These are phyloP conservation scores for Sphenodon punctatus DNA, from an alignment of 2,797 vertebrate species.

Conservation along the genomic window DNA sequence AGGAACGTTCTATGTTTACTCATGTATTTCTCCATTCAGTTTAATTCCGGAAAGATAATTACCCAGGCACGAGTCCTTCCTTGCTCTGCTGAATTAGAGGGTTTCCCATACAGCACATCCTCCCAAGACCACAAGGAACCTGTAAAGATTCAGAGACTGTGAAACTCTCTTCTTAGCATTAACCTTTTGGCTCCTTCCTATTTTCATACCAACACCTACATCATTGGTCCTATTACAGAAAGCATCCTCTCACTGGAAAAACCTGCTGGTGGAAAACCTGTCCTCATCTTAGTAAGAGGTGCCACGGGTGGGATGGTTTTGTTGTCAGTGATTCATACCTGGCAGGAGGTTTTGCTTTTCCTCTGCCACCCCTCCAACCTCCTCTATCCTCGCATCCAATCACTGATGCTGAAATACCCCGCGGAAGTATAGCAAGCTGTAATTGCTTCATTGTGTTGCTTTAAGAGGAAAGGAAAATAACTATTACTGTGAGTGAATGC, in stretches of 20 bases:
- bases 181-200: conserved; percentile 68
- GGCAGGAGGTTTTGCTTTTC: conserved; percentile 57
- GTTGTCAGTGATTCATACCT: conserved; percentile 73
- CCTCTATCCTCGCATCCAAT: conserved; percentile 11
- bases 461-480: conserved; percentile 66
- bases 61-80: conserved; percentile 14
- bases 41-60: conserved; percentile 69
- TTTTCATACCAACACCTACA: conserved; percentile 63
- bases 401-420: conserved; percentile 22
- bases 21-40: conserved; percentile 17
- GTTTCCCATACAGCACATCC: conserved; percentile 43
- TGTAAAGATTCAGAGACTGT: conserved; percentile 35
- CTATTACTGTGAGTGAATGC: conserved; percentile 56
- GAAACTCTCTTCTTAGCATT: conserved; percentile 66
- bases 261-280: conserved; percentile 64
- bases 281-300: conserved; percentile 59
- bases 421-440: background rate
- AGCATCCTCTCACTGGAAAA: conserved; percentile 69
- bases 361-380: conserved; percentile 36
- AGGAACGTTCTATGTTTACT: conserved; percentile 19
- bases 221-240: conserved; percentile 65
- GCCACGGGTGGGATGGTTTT: conserved; percentile 54
- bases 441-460: conserved; percentile 63
- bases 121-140: conserved; percentile 47
- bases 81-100: conserved; percentile 60